These are phyloP conservation scores for Schrankia costaestrigalis DNA, from an alignment of 2,888 invertebrate genomes.

Conservation along the genomic window DNA sequence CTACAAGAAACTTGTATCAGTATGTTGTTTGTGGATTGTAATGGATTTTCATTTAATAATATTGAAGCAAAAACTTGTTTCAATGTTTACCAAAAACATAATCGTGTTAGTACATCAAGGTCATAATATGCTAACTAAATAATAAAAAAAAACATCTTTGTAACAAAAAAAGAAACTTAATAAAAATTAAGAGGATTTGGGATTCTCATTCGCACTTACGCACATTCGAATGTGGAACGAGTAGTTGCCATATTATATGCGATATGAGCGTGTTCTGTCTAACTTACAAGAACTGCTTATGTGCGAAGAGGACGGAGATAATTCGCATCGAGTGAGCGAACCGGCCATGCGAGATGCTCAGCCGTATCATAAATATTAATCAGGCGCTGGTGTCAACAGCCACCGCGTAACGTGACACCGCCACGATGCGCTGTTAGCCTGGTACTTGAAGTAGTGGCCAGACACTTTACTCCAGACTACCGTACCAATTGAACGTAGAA, in stretches of 20 bases:
- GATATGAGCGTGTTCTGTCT: slow-evolving; percentile 51
- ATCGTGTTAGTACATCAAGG: slow-evolving; percentile 34
- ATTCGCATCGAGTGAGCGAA: slow-evolving; percentile 72
- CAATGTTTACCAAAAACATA: slow-evolving; percentile 33
- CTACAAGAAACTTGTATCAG: slow-evolving; percentile 8
- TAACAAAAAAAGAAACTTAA: slow-evolving; percentile 52
- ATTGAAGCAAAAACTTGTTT: slow-evolving; percentile 11
- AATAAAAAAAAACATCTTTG: slow-evolving; percentile 44
- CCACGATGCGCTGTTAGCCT: slow-evolving; percentile 72
- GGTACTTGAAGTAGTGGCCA: slow-evolving; percentile 60
- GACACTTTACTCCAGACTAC: slow-evolving; percentile 51
- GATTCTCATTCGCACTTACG: slow-evolving; percentile 77
- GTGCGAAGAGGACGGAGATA: slow-evolving; percentile 63
- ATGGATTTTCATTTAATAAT: slow-evolving; percentile 9
- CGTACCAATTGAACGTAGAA: slow-evolving; percentile 34
- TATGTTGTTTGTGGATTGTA: too few species aligned
- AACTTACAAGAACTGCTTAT: slow-evolving; percentile 30
- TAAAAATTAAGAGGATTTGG: slow-evolving; percentile 71
- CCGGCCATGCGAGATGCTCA: slow-evolving; percentile 80
- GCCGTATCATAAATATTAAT: slow-evolving; percentile 81
- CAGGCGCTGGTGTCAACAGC: slow-evolving; percentile 81
- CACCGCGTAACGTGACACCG: slow-evolving; percentile 80
- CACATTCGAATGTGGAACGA: slow-evolving; percentile 66
- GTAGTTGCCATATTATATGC: slow-evolving; percentile 59
- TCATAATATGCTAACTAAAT: slow-evolving; percentile 38